phyloP scores from a whole-genome alignment of 1,140 invertebrate species.

The Drosophila sechellia region DNA sequence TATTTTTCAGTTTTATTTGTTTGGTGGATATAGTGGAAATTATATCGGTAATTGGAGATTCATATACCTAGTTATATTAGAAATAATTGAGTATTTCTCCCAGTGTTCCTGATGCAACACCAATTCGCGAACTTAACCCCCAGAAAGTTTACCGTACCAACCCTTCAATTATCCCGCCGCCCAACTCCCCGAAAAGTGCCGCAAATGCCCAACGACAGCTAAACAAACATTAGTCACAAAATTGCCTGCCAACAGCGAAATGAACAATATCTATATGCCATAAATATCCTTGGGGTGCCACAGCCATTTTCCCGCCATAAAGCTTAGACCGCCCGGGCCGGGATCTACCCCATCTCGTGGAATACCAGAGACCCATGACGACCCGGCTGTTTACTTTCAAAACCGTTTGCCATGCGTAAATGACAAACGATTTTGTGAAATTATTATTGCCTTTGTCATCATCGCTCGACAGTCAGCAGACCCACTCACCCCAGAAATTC shows the following conservation, averaged over 20 bases:
- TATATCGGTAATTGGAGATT: too few species aligned
- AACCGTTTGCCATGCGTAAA: constrained; percentile 83
- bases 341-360: constrained; percentile 35
- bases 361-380: constrained; percentile 61
- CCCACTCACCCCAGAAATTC: constrained; percentile 7
- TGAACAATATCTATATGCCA: constrained; percentile 77
- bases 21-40: too few species aligned
- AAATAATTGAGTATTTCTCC: background rate
- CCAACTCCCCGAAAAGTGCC: constrained; percentile 28
- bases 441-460: constrained; percentile 82
- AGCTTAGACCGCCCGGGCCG: constrained; percentile 11
- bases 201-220: constrained; percentile 78
- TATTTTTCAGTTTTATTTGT: too few species aligned
- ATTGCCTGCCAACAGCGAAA: constrained; percentile 79
- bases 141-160: constrained; percentile 6
- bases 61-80: too few species aligned
- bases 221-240: constrained; percentile 83
- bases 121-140: background rate
- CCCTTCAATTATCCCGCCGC: constrained; percentile 14
- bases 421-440: constrained; percentile 82
- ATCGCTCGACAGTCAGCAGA: constrained; percentile 52
- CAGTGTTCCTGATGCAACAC: background rate
- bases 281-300: constrained; percentile 69
- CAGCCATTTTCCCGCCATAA: constrained; percentile 1
- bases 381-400: constrained; percentile 80